Evolutionary conservation across 2,113 vertebrate genomes (phyloP).

Genomic region (Mormyrus lacerda): DNA sequence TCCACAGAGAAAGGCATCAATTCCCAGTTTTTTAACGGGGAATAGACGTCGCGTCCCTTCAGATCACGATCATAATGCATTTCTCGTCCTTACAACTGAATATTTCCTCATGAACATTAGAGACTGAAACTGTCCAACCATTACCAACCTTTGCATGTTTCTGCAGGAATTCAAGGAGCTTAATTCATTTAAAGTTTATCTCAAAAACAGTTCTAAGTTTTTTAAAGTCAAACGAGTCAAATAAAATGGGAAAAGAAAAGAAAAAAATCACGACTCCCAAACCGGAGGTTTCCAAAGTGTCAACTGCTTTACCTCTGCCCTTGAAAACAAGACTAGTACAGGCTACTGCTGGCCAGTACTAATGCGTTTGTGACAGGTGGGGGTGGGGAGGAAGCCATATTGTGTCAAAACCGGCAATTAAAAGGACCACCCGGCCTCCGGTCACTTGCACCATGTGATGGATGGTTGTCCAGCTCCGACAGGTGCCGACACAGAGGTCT

Average conservation of each 20-base stretch:
- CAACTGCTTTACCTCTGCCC: not conserved
- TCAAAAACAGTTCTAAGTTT: not conserved
- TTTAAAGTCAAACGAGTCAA: not conserved
- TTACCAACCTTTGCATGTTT: not conserved
- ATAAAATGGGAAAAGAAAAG: not conserved
- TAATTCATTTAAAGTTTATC: not conserved
- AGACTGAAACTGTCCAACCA: not conserved
- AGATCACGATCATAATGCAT: not conserved
- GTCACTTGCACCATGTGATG: constrained; percentile 81
- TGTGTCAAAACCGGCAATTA: constrained; percentile 86
- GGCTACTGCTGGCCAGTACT: constrained; percentile 32
- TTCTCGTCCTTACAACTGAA: not conserved
- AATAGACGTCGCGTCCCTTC: not conserved
- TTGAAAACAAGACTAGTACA: constrained; percentile 26
- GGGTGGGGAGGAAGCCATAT: constrained; percentile 74
- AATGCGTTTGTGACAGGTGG: constrained; percentile 73
- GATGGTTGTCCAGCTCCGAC: constrained; percentile 92
- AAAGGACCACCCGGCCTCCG: constrained; percentile 89
- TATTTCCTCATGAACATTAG: not conserved
- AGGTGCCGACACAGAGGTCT: constrained; percentile 68
- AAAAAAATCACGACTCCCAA: too few relatives aligned
- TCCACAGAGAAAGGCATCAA: not conserved
- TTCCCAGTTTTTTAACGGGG: not conserved
- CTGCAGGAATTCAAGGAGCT: not conserved
- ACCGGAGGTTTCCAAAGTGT: not conserved